Conservation (phyloP, 2,797 vertebrate genomes). For the Phoxinus dragarum region DNA sequence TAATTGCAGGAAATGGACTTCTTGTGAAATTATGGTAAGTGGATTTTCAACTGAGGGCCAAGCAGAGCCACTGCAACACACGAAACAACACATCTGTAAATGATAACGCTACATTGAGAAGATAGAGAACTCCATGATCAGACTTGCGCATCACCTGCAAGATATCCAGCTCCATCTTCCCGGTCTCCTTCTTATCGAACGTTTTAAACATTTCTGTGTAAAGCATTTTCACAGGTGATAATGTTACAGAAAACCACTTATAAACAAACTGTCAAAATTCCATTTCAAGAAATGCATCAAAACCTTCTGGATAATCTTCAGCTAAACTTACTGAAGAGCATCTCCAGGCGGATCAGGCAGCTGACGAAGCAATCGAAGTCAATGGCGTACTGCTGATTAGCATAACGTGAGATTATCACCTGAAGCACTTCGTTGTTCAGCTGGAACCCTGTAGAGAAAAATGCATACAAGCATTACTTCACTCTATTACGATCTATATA, state of each 20-base stretch:
- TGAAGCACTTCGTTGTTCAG: slow-evolving; percentile 81
- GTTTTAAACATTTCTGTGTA: slow-evolving; percentile 77
- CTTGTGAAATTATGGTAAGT: background rate
- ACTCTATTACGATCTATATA: background rate
- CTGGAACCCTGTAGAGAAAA: slow-evolving; percentile 79
- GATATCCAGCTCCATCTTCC: slow-evolving; percentile 79
- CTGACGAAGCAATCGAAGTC: slow-evolving; percentile 87
- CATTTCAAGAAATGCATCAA: background rate
- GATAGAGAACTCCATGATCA: background rate
- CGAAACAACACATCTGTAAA: background rate
- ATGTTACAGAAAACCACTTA: background rate
- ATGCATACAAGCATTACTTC: background rate
- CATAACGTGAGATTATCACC: slow-evolving; percentile 76
- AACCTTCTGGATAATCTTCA: background rate
- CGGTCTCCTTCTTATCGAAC: slow-evolving; percentile 68
- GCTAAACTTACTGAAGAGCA: slow-evolving; percentile 85
- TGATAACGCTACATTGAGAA: background rate
- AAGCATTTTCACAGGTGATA: slow-evolving; percentile 31
- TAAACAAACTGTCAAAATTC: background rate
- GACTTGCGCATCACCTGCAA: slow-evolving; percentile 68
- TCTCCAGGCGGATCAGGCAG: slow-evolving; percentile 87
- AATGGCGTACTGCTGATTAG: slow-evolving; percentile 76
- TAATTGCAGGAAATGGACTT: background rate
- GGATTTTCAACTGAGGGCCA: slow-evolving; percentile 58
- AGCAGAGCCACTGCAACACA: slow-evolving; percentile 66